phyloP scores from a whole-genome alignment of 2,888 invertebrate genomes.

The Cerceris ruficornis region DNA sequence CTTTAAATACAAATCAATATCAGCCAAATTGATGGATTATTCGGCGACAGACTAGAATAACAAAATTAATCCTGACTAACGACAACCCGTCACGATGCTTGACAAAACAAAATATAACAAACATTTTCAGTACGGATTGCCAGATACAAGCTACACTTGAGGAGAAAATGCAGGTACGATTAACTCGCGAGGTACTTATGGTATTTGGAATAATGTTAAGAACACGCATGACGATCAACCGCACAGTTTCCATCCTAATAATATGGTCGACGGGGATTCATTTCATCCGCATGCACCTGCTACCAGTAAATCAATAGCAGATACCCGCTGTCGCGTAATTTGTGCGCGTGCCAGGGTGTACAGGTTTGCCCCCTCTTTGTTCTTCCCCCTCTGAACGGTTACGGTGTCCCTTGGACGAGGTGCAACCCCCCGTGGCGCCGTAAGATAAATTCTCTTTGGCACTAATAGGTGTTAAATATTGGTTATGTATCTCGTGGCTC shows the following conservation, averaged over 20 bases:
- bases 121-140: too few species aligned
- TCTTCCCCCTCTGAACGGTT: constrained; percentile 4
- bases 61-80: too few species aligned
- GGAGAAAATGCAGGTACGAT: neutral
- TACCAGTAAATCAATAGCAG: constrained; percentile 71
- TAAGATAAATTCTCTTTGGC: constrained; percentile 75
- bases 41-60: too few species aligned
- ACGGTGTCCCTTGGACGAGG: constrained; percentile 35
- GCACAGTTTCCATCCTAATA: constrained; percentile 50
- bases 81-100: too few species aligned
- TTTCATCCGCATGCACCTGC: constrained; percentile 67
- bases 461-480: constrained; percentile 74
- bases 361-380: constrained; percentile 20
- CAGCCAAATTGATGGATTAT: too few species aligned
- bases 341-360: constrained; percentile 51
- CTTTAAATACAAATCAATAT: too few species aligned
- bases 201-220: neutral
- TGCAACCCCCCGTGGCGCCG: constrained; percentile 54
- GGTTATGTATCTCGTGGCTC: constrained; percentile 65
- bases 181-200: neutral
- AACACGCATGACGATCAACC: constrained; percentile 30
- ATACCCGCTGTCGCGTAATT: constrained; percentile 69
- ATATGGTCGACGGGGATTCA: constrained; percentile 57
- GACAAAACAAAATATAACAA: too few species aligned
- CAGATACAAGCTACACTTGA: too few species aligned